These are phyloP conservation scores for Rhinopithecus roxellana DNA, from an alignment of 2,113 vertebrate species.

Conservation along the genomic window DNA sequence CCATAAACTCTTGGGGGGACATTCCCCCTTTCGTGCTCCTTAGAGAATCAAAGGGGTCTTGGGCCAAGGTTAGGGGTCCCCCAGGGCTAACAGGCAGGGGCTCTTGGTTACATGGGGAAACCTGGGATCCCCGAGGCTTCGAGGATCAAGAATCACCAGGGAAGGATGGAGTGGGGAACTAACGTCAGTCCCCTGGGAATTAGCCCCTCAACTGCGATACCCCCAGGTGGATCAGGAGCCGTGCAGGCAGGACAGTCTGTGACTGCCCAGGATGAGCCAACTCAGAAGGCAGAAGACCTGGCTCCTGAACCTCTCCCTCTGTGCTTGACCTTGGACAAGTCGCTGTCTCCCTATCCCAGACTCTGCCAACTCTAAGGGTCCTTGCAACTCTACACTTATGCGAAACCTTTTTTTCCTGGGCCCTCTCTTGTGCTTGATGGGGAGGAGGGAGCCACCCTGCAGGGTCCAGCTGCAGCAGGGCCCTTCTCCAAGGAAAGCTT, in stretches of 20 bases:
- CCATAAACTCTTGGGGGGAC: background rate
- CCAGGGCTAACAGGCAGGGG: background rate
- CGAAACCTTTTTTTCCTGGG: background rate
- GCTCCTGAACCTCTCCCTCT: background rate
- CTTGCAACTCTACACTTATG: background rate
- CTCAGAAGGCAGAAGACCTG: background rate
- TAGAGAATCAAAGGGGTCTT: constrained; percentile 44
- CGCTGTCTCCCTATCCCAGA: background rate
- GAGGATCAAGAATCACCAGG: constrained; percentile 19
- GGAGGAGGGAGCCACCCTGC: background rate
- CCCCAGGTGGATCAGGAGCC: too few species aligned
- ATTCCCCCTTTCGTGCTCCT: background rate
- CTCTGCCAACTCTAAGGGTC: background rate
- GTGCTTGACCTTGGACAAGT: background rate
- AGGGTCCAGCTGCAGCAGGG: background rate
- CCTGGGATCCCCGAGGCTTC: background rate
- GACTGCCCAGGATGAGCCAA: background rate
- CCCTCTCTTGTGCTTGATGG: constrained; percentile 17
- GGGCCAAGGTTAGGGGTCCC: background rate
- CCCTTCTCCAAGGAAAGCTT: background rate
- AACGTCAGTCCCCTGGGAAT: background rate
- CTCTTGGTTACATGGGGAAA: constrained; percentile 34
- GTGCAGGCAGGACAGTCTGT: background rate
- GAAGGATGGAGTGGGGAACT: background rate
- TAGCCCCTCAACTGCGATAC: background rate